Evolutionary conservation across 2,113 vertebrate genomes (phyloP).

Genomic region (Toxotes chatareus): DNA sequence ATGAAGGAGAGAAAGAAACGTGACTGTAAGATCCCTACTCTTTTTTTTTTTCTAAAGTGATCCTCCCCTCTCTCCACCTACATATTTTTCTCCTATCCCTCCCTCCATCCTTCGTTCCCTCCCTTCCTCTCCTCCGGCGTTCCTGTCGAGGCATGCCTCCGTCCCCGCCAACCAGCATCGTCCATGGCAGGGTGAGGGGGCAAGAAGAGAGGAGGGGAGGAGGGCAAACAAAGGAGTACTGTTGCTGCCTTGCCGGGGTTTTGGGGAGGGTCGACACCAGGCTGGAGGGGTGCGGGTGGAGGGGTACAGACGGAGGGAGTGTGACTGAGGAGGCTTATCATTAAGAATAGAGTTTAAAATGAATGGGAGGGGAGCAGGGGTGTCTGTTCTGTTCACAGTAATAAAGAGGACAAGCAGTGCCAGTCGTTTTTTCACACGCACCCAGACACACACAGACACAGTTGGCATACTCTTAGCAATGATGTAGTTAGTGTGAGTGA

Average conservation of each 20-base stretch:
- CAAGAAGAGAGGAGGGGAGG: constrained; percentile 46
- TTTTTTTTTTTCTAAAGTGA: not conserved
- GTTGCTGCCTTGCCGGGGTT: constrained; percentile 80
- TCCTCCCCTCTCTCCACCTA: constrained; percentile 9
- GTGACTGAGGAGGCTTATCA: constrained; percentile 71
- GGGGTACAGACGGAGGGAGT: constrained; percentile 46
- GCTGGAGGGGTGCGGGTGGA: constrained; percentile 59
- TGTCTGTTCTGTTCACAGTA: constrained; percentile 69
- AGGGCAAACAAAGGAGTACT: constrained; percentile 92
- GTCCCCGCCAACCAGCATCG: constrained; percentile 81
- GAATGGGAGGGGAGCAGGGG: constrained; percentile 67
- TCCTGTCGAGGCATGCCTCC: constrained; percentile 90
- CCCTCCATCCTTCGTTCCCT: constrained; percentile 28
- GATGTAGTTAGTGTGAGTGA: constrained; percentile 43
- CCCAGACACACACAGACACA: constrained; percentile 35
- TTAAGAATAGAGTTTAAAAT: constrained; percentile 83
- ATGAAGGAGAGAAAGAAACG: constrained; percentile 74
- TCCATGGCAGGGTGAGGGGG: constrained; percentile 72
- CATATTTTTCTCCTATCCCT: constrained; percentile 38
- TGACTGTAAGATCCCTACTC: constrained; percentile 74
- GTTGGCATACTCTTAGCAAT: constrained; percentile 37
- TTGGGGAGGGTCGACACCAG: constrained; percentile 72
- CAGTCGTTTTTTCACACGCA: constrained; percentile 64
- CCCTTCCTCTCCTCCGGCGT: constrained; percentile 65
- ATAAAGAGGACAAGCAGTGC: constrained; percentile 77